phyloP scores from a whole-genome alignment of 1,140 invertebrate genomes.

The Asobara japonica region DNA sequence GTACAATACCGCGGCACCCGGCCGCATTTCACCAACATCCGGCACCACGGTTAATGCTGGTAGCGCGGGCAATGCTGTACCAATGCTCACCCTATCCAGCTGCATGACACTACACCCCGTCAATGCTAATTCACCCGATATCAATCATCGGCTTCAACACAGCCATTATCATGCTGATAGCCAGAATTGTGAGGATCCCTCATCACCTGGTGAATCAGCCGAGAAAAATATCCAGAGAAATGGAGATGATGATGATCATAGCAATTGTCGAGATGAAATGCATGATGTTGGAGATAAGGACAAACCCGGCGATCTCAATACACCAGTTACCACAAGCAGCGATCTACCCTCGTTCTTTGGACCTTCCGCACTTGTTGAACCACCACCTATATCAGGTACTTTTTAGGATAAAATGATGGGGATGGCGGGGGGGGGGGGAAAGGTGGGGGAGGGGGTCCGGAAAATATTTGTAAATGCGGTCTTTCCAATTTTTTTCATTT shows the following conservation, averaged over 20 bases:
- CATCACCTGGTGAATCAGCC: conserved; percentile 56
- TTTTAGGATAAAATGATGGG: too few species aligned
- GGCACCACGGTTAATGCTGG: conserved; percentile 41
- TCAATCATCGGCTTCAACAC: conserved; percentile 68
- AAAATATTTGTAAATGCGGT: too few species aligned
- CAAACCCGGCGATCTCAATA: conserved; percentile 78
- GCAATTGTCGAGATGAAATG: conserved; percentile 48
- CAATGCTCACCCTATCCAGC: conserved; percentile 45
- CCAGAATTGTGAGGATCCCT: conserved; percentile 60
- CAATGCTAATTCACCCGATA: conserved; percentile 39
- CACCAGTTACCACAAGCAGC: conserved; percentile 80
- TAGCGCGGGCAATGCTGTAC: conserved; percentile 42
- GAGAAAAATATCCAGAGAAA: conserved; percentile 55
- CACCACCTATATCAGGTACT: conserved; percentile 85
- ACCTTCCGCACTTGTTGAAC: conserved; percentile 80
- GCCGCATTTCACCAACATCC: conserved; percentile 38
- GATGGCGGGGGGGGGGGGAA: too few species aligned
- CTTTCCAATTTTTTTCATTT: too few species aligned
- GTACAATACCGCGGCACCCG: conserved; percentile 59
- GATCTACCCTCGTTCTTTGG: conserved; percentile 83
- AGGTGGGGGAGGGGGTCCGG: too few species aligned
- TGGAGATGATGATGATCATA: conserved; percentile 45
- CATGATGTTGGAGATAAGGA: conserved; percentile 66
- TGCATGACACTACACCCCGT: conserved; percentile 49
- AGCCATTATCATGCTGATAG: conserved; percentile 36